Evolutionary conservation across 2,888 invertebrate genomes (phyloP).

Genomic region (Oxytorus armatus): DNA sequence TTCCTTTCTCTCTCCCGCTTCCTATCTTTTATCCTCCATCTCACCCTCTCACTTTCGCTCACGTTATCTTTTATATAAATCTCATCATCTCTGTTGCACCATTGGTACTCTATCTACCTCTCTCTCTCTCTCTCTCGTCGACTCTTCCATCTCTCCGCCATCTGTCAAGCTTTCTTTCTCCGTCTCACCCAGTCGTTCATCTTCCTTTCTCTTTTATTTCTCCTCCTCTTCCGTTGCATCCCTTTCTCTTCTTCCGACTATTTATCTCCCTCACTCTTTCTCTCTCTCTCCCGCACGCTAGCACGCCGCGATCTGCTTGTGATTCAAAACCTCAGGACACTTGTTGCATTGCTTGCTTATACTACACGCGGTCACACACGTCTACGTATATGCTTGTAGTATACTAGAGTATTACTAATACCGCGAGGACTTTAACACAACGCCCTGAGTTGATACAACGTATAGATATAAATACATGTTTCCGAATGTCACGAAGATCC

Average conservation of each 20-base stretch:
- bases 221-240: slow-evolving; percentile 65
- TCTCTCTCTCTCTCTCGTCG: slow-evolving; percentile 60
- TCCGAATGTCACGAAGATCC: slow-evolving; percentile 60
- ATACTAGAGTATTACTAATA: slow-evolving; percentile 36
- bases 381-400: slow-evolving; percentile 34
- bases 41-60: slow-evolving; percentile 60
- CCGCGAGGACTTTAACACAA: slow-evolving; percentile 44
- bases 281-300: slow-evolving; percentile 74
- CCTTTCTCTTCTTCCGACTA: slow-evolving; percentile 68
- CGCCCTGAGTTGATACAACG: slow-evolving; percentile 21
- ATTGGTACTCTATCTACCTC: slow-evolving; percentile 39
- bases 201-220: slow-evolving; percentile 70
- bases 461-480: slow-evolving; percentile 36
- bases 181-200: slow-evolving; percentile 57
- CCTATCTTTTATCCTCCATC: slow-evolving; percentile 46
- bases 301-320: slow-evolving; percentile 83
- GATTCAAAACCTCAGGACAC: slow-evolving; percentile 85
- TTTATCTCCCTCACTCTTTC: slow-evolving; percentile 65
- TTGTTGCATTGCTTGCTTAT: slow-evolving; percentile 83
- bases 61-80: slow-evolving; percentile 65
- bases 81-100: slow-evolving; percentile 55
- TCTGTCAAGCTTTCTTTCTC: slow-evolving; percentile 60
- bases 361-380: slow-evolving; percentile 73
- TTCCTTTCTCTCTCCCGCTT: slow-evolving; percentile 61
- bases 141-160: slow-evolving; percentile 57